Percentiles rank a stretch among this genome's conserved stretches.
These are phyloP conservation scores for Tetrax tetrax DNA, from an alignment of 2,113 vertebrate species.

Conservation along the genomic window DNA sequence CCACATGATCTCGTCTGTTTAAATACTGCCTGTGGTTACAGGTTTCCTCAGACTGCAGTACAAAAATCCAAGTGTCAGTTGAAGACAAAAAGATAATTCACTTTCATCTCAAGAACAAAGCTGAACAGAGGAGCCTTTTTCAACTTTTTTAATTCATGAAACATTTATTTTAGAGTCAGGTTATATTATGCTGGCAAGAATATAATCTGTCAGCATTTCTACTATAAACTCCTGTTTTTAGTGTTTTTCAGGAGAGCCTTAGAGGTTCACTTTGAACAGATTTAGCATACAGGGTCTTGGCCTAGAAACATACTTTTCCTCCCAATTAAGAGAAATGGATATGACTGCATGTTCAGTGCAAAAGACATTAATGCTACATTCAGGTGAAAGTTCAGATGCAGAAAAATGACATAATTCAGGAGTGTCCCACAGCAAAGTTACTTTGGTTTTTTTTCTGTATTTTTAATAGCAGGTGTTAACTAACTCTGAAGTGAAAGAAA, in stretches of 20 bases:
- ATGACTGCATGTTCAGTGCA: not conserved
- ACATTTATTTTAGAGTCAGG: slow-evolving; percentile 77
- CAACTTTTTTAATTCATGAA: slow-evolving; percentile 79
- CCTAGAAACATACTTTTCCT: slow-evolving; percentile 55
- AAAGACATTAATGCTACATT: not conserved
- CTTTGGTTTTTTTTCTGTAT: not conserved
- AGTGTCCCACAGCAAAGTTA: not conserved
- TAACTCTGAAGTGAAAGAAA: not conserved
- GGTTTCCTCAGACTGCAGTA: slow-evolving; percentile 58
- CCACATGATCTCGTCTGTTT: slow-evolving; percentile 28
- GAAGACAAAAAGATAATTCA: slow-evolving; percentile 73
- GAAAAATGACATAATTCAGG: not conserved
- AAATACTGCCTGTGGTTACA: slow-evolving; percentile 68
- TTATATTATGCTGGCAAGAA: slow-evolving; percentile 72
- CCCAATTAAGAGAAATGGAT: slow-evolving; percentile 65
- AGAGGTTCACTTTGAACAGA: slow-evolving; percentile 72
- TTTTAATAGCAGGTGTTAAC: not conserved
- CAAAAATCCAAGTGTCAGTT: slow-evolving; percentile 68
- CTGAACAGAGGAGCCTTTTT: slow-evolving; percentile 67
- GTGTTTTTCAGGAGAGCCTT: slow-evolving; percentile 57
- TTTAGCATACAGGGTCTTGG: slow-evolving; percentile 57
- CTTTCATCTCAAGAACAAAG: slow-evolving; percentile 82
- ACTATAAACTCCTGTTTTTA: slow-evolving; percentile 54
- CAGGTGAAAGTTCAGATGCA: slow-evolving; percentile 18
- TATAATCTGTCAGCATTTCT: slow-evolving; percentile 73